Percentiles rank a stretch among this genome's conserved stretches.
phyloP scores from a whole-genome alignment of 2,888 invertebrate genomes.

The Hypolimnas misippus region DNA sequence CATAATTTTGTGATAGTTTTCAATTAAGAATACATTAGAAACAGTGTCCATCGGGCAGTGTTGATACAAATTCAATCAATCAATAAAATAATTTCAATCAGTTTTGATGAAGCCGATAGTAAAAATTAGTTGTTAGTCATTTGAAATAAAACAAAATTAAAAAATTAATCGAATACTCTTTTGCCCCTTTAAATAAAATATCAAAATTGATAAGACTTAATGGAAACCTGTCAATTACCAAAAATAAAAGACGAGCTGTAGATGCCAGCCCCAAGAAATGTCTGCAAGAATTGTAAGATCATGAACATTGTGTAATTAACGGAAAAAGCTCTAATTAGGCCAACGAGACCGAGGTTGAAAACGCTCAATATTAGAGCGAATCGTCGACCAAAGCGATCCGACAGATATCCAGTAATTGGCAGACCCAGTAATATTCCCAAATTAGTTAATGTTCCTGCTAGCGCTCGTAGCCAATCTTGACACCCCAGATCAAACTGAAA shows the following conservation, averaged over 20 bases:
- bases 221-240: no score
- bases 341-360: constrained; percentile 60
- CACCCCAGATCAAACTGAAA: constrained; percentile 81
- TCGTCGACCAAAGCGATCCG: constrained; percentile 85
- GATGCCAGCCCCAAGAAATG: constrained; percentile 65
- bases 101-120: no score
- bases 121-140: no score
- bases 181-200: no score
- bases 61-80: no score
- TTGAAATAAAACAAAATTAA: no score
- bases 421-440: constrained; percentile 85
- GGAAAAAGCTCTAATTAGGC: constrained; percentile 77
- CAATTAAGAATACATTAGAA: no score
- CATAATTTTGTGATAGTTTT: no score
- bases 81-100: no score
- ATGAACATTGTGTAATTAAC: constrained; percentile 72
- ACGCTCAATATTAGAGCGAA: constrained; percentile 73
- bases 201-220: no score
- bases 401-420: constrained; percentile 84
- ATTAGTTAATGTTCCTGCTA: constrained; percentile 86
- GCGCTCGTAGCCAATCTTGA: constrained; percentile 84
- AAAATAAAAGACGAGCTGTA: constrained; percentile 63
- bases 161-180: no score
- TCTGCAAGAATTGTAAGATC: constrained; percentile 67
- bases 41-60: no score